Percentiles rank a stretch among this genome's conserved stretches.
Conservation (phyloP, 2,888 invertebrate genomes). For the Tetheella fluctuosa region DNA sequence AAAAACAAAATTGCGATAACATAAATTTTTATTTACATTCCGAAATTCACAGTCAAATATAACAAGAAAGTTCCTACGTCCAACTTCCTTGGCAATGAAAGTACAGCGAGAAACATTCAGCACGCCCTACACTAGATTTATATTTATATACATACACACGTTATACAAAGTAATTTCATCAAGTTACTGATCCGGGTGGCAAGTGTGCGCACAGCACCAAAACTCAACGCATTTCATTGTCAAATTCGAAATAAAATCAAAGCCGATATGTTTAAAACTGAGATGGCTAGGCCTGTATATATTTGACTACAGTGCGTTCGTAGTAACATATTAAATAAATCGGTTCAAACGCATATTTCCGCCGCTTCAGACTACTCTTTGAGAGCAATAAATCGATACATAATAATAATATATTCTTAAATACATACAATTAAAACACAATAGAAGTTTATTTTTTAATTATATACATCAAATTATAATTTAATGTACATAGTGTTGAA, state of each 20-base stretch:
- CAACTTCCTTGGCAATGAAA: conserved; percentile 61
- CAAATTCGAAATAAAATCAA: conserved; percentile 32
- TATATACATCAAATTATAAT: conserved; percentile 80
- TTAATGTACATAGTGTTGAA: conserved; percentile 58
- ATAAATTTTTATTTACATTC: conserved; percentile 83
- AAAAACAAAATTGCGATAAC: conserved; percentile 71
- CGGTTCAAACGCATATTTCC: conserved; percentile 28
- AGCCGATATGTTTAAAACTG: conserved; percentile 35
- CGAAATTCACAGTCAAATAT: conserved; percentile 80
- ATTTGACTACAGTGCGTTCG: conserved; percentile 46
- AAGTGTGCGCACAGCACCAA: conserved; percentile 31
- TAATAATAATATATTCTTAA: conserved; percentile 68
- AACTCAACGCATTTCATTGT: conserved; percentile 40
- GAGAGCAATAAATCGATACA: conserved; percentile 57
- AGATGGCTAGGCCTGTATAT: conserved; percentile 64
- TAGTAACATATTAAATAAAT: conserved; percentile 20
- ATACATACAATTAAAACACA: conserved; percentile 72
- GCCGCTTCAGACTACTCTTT: conserved; percentile 58
- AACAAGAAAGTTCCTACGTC: conserved; percentile 67
- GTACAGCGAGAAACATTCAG: conserved; percentile 57
- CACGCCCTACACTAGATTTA: conserved; percentile 47
- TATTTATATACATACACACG: conserved; percentile 23
- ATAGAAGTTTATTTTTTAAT: conserved; percentile 43
- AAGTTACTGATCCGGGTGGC: conserved; percentile 24
- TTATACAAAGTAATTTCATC: conserved; percentile 22